These are phyloP conservation scores for Caenorhabditis doughertyi DNA, from an alignment of 2,888 invertebrate species.

Conservation along the genomic window DNA sequence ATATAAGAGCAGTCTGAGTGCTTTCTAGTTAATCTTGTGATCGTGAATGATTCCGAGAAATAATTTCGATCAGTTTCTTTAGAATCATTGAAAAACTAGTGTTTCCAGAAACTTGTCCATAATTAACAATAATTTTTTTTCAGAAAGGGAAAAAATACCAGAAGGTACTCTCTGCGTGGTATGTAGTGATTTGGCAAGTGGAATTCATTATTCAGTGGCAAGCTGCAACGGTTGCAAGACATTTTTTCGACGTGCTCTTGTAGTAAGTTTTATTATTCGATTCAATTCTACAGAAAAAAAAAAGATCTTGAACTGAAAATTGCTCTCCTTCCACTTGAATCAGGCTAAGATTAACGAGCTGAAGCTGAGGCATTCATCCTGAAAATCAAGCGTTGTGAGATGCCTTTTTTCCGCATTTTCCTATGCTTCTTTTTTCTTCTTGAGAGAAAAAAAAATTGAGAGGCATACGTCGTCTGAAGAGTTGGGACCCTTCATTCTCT, in stretches of 20 bases:
- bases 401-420: constrained; percentile 24
- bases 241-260: constrained; percentile 75
- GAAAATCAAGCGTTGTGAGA: constrained; percentile 34
- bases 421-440: constrained; percentile 6
- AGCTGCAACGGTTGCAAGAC: constrained; percentile 78
- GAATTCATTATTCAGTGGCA: constrained; percentile 77
- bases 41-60: too few species aligned
- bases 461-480: neutral
- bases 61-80: too few species aligned
- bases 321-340: constrained; percentile 18
- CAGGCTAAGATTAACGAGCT: constrained; percentile 38
- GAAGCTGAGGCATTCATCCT: constrained; percentile 38
- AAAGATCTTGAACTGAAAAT: constrained; percentile 29
- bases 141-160: constrained; percentile 78
- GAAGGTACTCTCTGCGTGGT: constrained; percentile 77
- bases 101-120: too few species aligned
- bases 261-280: constrained; percentile 61
- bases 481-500: constrained; percentile 11
- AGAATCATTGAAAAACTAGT: too few species aligned
- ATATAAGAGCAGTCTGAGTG: too few species aligned
- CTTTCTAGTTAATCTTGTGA: too few species aligned
- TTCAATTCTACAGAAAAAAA: neutral
- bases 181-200: constrained; percentile 74
- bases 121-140: constrained; percentile 32
- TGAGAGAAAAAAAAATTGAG: constrained; percentile 17